A percentile compares a stretch with the other conserved stretches of the same genome.
Evolutionary conservation across 1,140 invertebrate species (phyloP).

Genomic region (Limonius californicus): DNA sequence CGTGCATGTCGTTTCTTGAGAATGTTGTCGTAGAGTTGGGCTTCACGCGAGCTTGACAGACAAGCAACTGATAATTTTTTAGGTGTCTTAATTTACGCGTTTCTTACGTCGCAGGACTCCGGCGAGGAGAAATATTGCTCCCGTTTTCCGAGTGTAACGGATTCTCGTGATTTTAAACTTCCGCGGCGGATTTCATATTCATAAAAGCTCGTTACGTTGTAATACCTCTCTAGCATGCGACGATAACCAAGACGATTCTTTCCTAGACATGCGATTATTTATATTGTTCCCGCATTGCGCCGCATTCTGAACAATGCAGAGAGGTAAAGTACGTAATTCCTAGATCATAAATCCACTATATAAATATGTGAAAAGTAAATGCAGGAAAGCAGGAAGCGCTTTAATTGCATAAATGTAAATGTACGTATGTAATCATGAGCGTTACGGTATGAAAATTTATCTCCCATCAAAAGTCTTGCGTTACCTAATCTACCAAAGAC

Average conservation of each 20-base stretch:
- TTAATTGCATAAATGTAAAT: slow-evolving; percentile 17
- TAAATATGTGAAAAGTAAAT: neutral
- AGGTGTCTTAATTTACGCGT: slow-evolving; percentile 3
- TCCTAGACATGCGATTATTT: slow-evolving; percentile 21
- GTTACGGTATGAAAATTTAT: neutral
- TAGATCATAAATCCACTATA: neutral
- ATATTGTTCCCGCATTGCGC: slow-evolving; percentile 16
- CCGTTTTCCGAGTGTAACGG: neutral
- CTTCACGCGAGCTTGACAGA: slow-evolving; percentile 12
- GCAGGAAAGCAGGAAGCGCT: slow-evolving; percentile 11
- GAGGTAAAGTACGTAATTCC: slow-evolving; percentile 3
- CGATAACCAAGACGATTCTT: slow-evolving; percentile 12
- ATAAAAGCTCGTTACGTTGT: slow-evolving; percentile 24
- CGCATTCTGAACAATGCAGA: neutral
- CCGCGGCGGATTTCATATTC: slow-evolving; percentile 22
- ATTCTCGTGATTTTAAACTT: slow-evolving; percentile 15
- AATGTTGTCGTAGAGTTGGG: neutral
- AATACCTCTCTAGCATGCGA: slow-evolving; percentile 21
- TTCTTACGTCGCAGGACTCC: slow-evolving; percentile 1
- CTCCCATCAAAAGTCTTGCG: neutral
- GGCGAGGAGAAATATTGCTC: neutral
- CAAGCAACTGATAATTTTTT: slow-evolving; percentile 9
- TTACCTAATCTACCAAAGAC: no score
- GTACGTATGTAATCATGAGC: neutral
- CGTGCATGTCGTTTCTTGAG: slow-evolving; percentile 14